phyloP scores from a whole-genome alignment of 1,140 invertebrate species.

The Fopius arisanus region DNA sequence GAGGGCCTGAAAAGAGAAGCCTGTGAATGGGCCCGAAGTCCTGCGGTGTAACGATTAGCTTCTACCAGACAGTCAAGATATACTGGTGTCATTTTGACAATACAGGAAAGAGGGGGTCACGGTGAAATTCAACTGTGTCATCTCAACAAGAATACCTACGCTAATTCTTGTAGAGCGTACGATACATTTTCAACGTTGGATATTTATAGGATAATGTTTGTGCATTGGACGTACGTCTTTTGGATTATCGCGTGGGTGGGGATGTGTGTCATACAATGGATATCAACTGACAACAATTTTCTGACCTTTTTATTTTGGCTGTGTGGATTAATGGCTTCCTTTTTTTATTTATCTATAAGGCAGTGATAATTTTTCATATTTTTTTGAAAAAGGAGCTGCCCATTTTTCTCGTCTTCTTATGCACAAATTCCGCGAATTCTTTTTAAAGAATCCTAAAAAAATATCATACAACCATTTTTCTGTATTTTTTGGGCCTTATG shows the following conservation, averaged over 20 bases:
- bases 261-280: constrained; percentile 20
- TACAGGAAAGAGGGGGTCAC: not conserved
- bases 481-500: too few relatives aligned
- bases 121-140: not conserved
- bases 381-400: too few relatives aligned
- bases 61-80: not conserved
- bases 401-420: too few relatives aligned
- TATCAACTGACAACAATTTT: constrained; percentile 8
- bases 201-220: constrained; percentile 14
- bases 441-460: too few relatives aligned
- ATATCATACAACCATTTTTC: too few relatives aligned
- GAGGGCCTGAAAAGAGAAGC: constrained; percentile 23
- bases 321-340: not conserved
- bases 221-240: constrained; percentile 3
- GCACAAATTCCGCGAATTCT: too few relatives aligned
- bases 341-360: not conserved
- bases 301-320: not conserved
- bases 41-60: constrained; percentile 31
- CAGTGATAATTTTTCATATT: too few relatives aligned
- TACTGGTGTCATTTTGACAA: not conserved
- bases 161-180: constrained; percentile 33
- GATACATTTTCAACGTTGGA: not conserved
- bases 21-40: constrained; percentile 30
- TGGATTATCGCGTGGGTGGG: not conserved
- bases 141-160: constrained; percentile 18